Evolutionary conservation across 2,113 vertebrate genomes (phyloP), one percentile per base, ranked within the genome.

Genomic region (Monopterus albus): DNA sequence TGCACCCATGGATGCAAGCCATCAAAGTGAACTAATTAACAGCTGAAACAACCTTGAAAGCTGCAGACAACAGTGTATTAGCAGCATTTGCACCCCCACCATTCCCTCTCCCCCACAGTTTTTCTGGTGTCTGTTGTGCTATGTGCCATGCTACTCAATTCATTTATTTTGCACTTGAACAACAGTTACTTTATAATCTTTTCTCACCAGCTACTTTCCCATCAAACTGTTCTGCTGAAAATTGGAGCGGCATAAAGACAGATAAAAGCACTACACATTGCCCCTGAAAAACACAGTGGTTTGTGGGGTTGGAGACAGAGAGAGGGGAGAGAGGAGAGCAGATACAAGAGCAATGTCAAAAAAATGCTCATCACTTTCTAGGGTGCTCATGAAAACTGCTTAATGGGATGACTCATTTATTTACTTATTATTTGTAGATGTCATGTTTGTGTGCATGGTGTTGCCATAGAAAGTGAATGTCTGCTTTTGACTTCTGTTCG

Each of bases 1-100:
- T 73, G 82, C 68, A 79, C 43, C 81, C 66, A 58, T 88, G 85
- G 77, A 78, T 53, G 45, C 23, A 14, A 85, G 77, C 85, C 87
- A 82, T 90, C 85, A 88, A 59, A 83, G 56, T 69, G 75, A 82
- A 78, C 85, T 89, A 83, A 89, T 91, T 87, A 91, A 72, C 81
- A 76, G 62, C 66, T 26, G 73, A 83, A 85, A 79, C 88, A 85
- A 85, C 86, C 89, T 90, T 89, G 84, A 91, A 79, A 88, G 78
- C 72, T 35, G 46, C 64, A 76, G 66, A 88, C 69, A 89, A 83
- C 78, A 40, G 63, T 58, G 39, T 35, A 57, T 75, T 83, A 60
- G 73, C 67, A 51, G 49, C 74, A 21, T 81, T 81, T 58, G 43
- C 15, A 12, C 17, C 45, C 9, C 64, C 38, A 13, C 66, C 35